Conservation (phyloP, 2,888 invertebrate genomes). For the Parelbella ahira region DNA sequence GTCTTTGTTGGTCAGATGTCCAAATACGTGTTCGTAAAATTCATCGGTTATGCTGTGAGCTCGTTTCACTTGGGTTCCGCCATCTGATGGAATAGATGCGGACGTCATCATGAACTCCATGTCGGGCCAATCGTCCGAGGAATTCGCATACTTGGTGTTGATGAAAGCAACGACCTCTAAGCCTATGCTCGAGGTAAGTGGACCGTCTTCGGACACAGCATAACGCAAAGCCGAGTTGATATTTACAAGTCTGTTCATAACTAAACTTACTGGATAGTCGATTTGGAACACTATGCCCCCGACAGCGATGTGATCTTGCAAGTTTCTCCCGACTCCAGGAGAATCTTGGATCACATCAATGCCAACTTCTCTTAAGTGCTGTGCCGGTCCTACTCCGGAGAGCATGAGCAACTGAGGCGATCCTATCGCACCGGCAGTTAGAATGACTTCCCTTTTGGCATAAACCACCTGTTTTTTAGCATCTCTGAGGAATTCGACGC, state of each 20-base stretch:
- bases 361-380: slow-evolving; percentile 86
- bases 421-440: slow-evolving; percentile 94
- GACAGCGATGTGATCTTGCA: slow-evolving; percentile 94
- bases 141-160: slow-evolving; percentile 92
- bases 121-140: slow-evolving; percentile 94
- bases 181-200: slow-evolving; percentile 92
- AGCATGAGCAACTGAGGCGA: slow-evolving; percentile 96
- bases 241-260: slow-evolving; percentile 90
- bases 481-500: slow-evolving; percentile 88
- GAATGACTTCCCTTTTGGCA: slow-evolving; percentile 89
- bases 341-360: slow-evolving; percentile 87
- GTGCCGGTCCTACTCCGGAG: slow-evolving; percentile 89
- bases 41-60: slow-evolving; percentile 91
- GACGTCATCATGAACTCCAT: slow-evolving; percentile 95
- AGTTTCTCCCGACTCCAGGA: slow-evolving; percentile 91
- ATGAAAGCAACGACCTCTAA: slow-evolving; percentile 94
- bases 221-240: slow-evolving; percentile 91
- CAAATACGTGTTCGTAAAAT: slow-evolving; percentile 88
- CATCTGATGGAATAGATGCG: slow-evolving; percentile 90
- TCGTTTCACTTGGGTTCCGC: slow-evolving; percentile 88
- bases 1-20: slow-evolving; percentile 86
- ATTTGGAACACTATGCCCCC: slow-evolving; percentile 91
- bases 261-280: slow-evolving; percentile 89
- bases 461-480: slow-evolving; percentile 82
- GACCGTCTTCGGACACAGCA: slow-evolving; percentile 92